Evolutionary conservation across 2,888 invertebrate genomes (phyloP).

Genomic region (Acleris literana): DNA sequence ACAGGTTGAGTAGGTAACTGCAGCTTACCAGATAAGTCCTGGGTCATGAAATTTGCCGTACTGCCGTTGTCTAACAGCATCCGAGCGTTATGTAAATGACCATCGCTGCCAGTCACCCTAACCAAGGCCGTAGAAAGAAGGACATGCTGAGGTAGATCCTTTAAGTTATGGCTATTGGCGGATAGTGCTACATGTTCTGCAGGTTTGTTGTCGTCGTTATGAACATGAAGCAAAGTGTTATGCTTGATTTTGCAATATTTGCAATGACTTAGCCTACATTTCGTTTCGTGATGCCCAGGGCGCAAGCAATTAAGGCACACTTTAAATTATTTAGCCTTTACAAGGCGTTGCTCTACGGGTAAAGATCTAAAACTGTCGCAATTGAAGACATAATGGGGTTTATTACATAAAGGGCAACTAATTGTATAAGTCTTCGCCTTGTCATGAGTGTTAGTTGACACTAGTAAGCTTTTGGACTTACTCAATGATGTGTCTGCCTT

Average conservation of each 20-base stretch:
- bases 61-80: conserved; percentile 31
- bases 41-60: conserved; percentile 28
- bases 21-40: conserved; percentile 11
- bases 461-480: background rate
- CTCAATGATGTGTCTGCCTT: background rate
- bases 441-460: background rate
- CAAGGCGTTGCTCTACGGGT: conserved; percentile 10
- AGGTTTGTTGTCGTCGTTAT: background rate
- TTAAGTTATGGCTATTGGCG: background rate
- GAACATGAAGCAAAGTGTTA: conserved; percentile 25
- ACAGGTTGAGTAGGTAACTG: background rate
- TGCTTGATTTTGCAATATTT: conserved; percentile 28
- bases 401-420: conserved; percentile 14
- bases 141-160: background rate
- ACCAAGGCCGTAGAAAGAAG: conserved; percentile 36
- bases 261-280: conserved; percentile 16
- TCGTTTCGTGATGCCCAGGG: conserved; percentile 7
- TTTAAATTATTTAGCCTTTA: conserved; percentile 18
- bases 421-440: background rate
- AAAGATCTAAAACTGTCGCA: conserved; percentile 25
- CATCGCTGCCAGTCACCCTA: conserved; percentile 16
- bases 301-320: conserved; percentile 12
- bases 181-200: background rate
- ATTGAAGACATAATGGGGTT: conserved; percentile 22
- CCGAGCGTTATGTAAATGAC: conserved; percentile 13